These are phyloP conservation scores for Dynastes tityus DNA, from an alignment of 2,888 invertebrate genomes.

Conservation along the genomic window DNA sequence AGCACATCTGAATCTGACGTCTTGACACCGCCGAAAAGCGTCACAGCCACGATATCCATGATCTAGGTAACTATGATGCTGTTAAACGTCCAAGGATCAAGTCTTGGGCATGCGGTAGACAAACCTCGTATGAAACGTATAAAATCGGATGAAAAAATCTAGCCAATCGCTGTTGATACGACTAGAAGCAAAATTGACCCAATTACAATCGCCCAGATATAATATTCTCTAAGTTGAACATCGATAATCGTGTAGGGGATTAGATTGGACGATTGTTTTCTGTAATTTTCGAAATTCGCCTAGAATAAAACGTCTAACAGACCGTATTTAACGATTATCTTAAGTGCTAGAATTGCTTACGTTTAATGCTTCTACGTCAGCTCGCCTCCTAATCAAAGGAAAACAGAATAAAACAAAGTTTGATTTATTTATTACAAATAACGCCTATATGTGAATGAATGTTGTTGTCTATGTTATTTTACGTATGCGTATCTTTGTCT, in stretches of 20 bases:
- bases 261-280: slow-evolving; percentile 12
- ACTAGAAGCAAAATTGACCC: slow-evolving; percentile 65
- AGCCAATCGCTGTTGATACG: slow-evolving; percentile 62
- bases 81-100: slow-evolving; percentile 3
- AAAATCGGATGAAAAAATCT: slow-evolving; percentile 34
- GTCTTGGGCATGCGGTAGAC: slow-evolving; percentile 6
- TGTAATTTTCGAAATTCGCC: slow-evolving; percentile 38
- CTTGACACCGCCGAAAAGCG: neutral
- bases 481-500: neutral
- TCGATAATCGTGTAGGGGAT: neutral
- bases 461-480: neutral
- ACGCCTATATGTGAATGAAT: slow-evolving; percentile 16
- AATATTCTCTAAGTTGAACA: slow-evolving; percentile 48
- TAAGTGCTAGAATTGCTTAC: neutral
- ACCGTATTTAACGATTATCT: neutral
- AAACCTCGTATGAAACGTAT: neutral
- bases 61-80: neutral
- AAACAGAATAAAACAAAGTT: slow-evolving; percentile 9
- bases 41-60: neutral
- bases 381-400: neutral
- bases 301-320: neutral
- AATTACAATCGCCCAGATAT: slow-evolving; percentile 60
- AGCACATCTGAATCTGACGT: neutral
- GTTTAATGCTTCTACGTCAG: slow-evolving; percentile 16
- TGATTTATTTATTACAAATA: slow-evolving; percentile 24